phyloP scores from a whole-genome alignment of 2,113 vertebrate genomes.

The Cyprinodon variegatus region DNA sequence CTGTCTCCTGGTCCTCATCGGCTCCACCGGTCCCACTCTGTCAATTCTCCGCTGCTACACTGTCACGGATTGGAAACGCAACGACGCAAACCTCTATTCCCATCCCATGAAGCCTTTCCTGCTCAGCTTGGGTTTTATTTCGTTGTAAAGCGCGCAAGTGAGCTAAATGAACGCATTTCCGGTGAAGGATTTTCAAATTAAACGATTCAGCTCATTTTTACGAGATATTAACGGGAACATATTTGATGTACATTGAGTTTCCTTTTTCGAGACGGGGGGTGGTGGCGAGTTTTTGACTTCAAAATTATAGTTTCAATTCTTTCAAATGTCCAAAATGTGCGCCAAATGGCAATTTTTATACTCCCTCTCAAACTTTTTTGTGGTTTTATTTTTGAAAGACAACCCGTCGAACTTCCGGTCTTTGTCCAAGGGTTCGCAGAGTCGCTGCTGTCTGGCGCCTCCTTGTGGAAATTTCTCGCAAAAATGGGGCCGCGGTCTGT shows the following conservation, averaged over 20 bases:
- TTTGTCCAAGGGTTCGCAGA: not conserved
- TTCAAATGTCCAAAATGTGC: not conserved
- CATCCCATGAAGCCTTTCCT: conserved; percentile 54
- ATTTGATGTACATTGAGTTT: not conserved
- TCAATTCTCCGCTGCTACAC: conserved; percentile 6
- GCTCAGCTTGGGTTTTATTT: conserved; percentile 11
- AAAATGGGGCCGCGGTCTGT: conserved; percentile 34
- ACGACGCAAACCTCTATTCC: conserved; percentile 33
- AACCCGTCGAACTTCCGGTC: conserved; percentile 9
- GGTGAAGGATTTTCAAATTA: conserved; percentile 19
- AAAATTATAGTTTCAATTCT: too few relatives aligned
- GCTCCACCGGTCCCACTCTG: not conserved
- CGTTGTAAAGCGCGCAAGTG: not conserved
- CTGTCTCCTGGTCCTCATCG: conserved; percentile 21
- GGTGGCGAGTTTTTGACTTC: too few relatives aligned
- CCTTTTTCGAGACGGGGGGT: not conserved
- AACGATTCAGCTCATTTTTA: not conserved
- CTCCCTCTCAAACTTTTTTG: too few relatives aligned
- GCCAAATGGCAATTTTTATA: not conserved
- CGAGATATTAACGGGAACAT: not conserved
- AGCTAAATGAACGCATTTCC: conserved; percentile 11
- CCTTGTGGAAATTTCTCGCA: conserved; percentile 22
- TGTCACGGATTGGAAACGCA: conserved; percentile 24
- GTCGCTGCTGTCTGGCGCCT: not conserved
- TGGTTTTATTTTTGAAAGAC: conserved; percentile 44